Evolutionary conservation across 1,140 invertebrate genomes (phyloP).

Genomic region (Patella vulgata): DNA sequence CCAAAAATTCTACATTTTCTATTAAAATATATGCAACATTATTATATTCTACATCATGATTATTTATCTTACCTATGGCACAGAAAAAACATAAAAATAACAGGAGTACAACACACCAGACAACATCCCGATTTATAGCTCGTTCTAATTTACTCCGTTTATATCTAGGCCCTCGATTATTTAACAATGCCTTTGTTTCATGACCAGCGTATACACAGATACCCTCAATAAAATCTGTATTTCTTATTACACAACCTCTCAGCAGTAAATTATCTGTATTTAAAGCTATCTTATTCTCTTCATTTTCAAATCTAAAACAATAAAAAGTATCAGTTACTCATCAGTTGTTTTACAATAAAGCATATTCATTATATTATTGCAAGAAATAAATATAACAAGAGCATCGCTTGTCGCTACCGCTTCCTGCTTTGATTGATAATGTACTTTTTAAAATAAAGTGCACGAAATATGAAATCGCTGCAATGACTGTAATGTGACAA

Average conservation of each 20-base stretch:
- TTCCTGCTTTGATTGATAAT: too few relatives aligned
- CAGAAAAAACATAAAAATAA: conserved; percentile 90
- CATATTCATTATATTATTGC: background rate
- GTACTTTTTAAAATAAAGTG: too few relatives aligned
- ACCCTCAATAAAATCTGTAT: conserved; percentile 93
- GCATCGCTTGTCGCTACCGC: too few relatives aligned
- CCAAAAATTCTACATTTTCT: too few relatives aligned
- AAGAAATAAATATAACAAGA: too few relatives aligned
- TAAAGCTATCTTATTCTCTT: conserved; percentile 72
- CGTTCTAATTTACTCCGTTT: conserved; percentile 92
- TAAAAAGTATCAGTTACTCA: background rate
- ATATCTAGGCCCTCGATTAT: conserved; percentile 94
- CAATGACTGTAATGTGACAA: too few relatives aligned
- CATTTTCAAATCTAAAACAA: too few relatives aligned
- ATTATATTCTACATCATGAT: too few relatives aligned
- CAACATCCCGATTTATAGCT: conserved; percentile 94
- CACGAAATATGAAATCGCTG: too few relatives aligned
- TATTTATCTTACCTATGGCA: conserved; percentile 74
- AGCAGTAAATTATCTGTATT: conserved; percentile 93
- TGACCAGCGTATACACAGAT: conserved; percentile 97
- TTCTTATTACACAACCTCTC: conserved; percentile 93
- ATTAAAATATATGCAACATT: too few relatives aligned
- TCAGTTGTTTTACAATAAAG: background rate
- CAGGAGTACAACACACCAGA: conserved; percentile 95
- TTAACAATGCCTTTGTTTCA: conserved; percentile 98